phyloP scores from a whole-genome alignment of 1,140 invertebrate genomes.

The Drosophila persimilis region DNA sequence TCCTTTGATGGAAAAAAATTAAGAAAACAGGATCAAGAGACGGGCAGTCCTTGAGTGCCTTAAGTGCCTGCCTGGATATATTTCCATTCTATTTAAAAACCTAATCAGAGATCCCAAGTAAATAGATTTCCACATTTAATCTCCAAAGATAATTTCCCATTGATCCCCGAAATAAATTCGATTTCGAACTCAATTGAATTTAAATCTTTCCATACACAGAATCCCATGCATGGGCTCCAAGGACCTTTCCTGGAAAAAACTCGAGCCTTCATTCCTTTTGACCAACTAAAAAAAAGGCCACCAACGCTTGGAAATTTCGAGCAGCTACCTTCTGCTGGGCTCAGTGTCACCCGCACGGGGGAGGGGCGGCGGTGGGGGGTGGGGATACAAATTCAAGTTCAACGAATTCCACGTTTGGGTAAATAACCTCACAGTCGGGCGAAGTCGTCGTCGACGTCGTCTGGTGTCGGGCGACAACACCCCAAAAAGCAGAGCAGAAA shows the following conservation, averaged over 20 bases:
- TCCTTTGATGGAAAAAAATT: background rate
- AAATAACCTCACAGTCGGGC: constrained; percentile 69
- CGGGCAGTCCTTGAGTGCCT: too few species aligned
- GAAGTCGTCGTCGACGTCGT: constrained; percentile 1
- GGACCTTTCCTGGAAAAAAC: constrained; percentile 1
- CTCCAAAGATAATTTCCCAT: background rate
- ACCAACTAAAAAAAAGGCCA: constrained; percentile 26
- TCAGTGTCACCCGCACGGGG: background rate
- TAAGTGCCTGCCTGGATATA: too few species aligned
- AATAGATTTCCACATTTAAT: background rate
- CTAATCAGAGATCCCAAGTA: too few species aligned
- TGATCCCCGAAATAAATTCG: constrained; percentile 1
- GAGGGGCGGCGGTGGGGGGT: background rate
- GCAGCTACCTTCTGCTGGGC: constrained; percentile 23
- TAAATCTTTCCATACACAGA: constrained; percentile 6
- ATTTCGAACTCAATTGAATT: constrained; percentile 1
- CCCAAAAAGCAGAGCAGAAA: constrained; percentile 40
- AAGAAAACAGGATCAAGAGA: too few species aligned
- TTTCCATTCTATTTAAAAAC: too few species aligned
- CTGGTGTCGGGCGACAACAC: constrained; percentile 54
- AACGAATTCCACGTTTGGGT: constrained; percentile 71
- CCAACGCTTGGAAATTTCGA: constrained; percentile 37
- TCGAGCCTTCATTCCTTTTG: constrained; percentile 37
- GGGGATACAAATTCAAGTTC: constrained; percentile 72
- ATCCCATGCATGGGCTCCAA: constrained; percentile 8